Conservation (phyloP, 2,113 vertebrate species). For the Penelope pileata region DNA sequence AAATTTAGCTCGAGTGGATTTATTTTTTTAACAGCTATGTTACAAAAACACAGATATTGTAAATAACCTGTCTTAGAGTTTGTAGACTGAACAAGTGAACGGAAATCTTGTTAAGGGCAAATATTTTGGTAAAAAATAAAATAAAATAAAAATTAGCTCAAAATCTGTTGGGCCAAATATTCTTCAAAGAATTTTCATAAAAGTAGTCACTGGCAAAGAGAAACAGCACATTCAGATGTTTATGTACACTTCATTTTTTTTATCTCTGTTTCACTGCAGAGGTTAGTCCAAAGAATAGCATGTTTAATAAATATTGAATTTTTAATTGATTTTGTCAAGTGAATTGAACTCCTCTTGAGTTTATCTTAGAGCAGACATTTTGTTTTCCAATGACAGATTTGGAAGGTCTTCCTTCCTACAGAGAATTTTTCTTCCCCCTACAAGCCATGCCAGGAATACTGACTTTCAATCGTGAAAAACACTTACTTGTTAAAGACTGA, state of each 20-base stretch:
- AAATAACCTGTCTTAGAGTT: background rate
- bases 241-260: background rate
- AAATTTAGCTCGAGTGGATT: background rate
- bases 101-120: background rate
- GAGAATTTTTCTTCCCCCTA: background rate
- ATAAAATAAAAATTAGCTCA: fast-evolving
- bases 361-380: background rate
- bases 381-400: background rate
- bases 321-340: background rate
- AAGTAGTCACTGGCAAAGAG: background rate
- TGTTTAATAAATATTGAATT: background rate
- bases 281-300: background rate
- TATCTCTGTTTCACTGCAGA: background rate
- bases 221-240: background rate
- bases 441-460: background rate
- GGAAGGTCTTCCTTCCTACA: background rate
- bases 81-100: background rate
- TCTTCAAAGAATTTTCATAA: background rate
- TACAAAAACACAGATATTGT: background rate
- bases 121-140: background rate
- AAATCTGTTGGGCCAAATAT: background rate
- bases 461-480: background rate
- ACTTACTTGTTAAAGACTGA: background rate
- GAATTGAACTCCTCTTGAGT: background rate
- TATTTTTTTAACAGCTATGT: background rate